Evolutionary conservation across 1,140 invertebrate species (phyloP).

Genomic region (Leptonema lineaticorne): DNA sequence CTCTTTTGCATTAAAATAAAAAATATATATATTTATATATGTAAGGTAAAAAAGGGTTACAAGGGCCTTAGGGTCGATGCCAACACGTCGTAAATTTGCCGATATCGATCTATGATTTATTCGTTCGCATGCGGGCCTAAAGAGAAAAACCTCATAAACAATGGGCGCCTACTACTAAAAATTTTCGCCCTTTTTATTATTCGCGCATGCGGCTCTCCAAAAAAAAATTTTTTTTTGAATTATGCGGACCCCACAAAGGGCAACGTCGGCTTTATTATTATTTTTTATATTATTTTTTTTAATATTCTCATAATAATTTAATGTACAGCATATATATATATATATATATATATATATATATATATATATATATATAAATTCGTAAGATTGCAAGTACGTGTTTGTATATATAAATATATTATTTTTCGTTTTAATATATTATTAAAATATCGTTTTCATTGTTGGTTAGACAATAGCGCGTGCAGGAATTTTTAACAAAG

Average conservation of each 20-base stretch:
- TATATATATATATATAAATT: too few relatives aligned
- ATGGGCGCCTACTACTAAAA: slow-evolving; percentile 5
- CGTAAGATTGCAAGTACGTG: too few relatives aligned
- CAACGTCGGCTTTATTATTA: background rate
- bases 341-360: too few relatives aligned
- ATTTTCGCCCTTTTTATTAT: background rate
- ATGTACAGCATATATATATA: too few relatives aligned
- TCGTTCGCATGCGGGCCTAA: too few relatives aligned
- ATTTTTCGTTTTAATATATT: background rate
- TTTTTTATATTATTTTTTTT: background rate
- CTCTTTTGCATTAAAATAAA: too few relatives aligned
- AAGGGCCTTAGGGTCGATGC: background rate
- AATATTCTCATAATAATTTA: background rate
- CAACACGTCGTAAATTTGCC: slow-evolving; percentile 17
- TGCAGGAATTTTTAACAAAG: too few relatives aligned
- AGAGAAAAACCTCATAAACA: slow-evolving; percentile 8
- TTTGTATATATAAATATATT: too few relatives aligned
- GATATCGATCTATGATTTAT: slow-evolving; percentile 19
- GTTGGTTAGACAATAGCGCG: too few relatives aligned
- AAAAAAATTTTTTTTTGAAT: too few relatives aligned
- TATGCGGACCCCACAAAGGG: slow-evolving; percentile 13
- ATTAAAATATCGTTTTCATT: slow-evolving; percentile 5
- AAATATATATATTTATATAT: too few relatives aligned
- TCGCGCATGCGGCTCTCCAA: background rate
- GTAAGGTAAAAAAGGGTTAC: background rate